These are phyloP conservation scores for Theristicus caerulescens DNA, from an alignment of 2,113 vertebrate genomes.

Conservation along the genomic window DNA sequence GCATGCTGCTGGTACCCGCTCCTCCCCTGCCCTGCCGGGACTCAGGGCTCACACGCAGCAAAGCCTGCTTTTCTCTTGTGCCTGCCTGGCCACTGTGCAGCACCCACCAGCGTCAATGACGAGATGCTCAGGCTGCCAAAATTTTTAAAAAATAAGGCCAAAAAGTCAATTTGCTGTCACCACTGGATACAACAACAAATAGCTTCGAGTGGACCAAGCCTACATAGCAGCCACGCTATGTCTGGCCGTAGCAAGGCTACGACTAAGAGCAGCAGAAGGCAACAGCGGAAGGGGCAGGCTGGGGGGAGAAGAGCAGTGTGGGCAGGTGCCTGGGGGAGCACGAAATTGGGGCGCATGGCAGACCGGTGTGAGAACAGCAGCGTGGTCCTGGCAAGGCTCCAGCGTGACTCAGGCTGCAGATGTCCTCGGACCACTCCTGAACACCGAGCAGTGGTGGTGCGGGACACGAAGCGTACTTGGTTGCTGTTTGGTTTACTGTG, in stretches of 20 bases:
- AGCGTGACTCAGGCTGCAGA: neutral
- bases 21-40: neutral
- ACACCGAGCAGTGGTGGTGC: neutral
- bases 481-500: neutral
- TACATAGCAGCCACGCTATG: accelerated
- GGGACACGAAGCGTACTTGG: neutral
- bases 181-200: neutral
- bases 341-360: accelerated
- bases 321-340: neutral
- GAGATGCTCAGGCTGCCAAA: neutral
- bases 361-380: neutral
- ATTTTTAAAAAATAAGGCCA: too few species aligned
- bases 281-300: accelerated
- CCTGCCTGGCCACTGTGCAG: neutral
- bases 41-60: neutral
- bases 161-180: neutral
- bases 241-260: neutral
- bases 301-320: neutral
- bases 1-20: accelerated
- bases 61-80: neutral
- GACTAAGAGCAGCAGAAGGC: neutral
- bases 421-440: neutral
- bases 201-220: neutral
- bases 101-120: neutral
- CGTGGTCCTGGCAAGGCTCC: neutral